Evolutionary conservation across 2,113 vertebrate species (phyloP).

Genomic region (Podarcis cretensis): DNA sequence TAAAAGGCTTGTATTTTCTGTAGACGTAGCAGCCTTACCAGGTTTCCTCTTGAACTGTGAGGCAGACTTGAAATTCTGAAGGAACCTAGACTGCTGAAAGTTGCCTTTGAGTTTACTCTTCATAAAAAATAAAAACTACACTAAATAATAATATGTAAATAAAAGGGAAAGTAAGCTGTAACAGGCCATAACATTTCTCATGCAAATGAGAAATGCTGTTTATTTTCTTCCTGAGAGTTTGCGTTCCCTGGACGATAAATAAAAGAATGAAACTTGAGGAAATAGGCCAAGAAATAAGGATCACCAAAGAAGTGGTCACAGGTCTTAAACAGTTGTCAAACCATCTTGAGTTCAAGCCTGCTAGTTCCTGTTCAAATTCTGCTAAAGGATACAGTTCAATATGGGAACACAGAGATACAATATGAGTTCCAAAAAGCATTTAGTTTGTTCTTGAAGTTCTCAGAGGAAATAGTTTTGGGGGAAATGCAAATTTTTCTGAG

Average conservation of each 20-base stretch:
- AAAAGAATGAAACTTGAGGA: not conserved
- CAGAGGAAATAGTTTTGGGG: slow-evolving; percentile 1
- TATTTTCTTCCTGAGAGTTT: not conserved
- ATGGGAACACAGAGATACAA: not conserved
- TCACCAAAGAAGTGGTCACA: not conserved
- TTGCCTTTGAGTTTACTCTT: no score
- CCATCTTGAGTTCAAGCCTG: not conserved
- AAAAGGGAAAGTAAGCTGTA: no score
- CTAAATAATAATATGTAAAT: no score
- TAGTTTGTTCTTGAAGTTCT: not conserved
- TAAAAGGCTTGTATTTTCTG: no score
- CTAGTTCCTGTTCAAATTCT: not conserved
- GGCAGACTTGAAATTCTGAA: not conserved
- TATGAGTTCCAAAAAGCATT: not conserved
- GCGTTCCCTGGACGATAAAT: not conserved
- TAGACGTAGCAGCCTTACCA: no score
- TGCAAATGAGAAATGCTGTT: not conserved
- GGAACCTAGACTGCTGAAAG: no score
- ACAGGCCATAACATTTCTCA: not conserved
- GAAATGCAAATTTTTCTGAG: slow-evolving; percentile 10
- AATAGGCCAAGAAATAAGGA: not conserved
- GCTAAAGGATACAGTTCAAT: not conserved
- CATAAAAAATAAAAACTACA: no score
- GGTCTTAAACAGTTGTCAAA: not conserved
- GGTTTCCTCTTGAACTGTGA: no score